Conservation (phyloP, 2,888 invertebrate species). For the Metalampra italica region DNA sequence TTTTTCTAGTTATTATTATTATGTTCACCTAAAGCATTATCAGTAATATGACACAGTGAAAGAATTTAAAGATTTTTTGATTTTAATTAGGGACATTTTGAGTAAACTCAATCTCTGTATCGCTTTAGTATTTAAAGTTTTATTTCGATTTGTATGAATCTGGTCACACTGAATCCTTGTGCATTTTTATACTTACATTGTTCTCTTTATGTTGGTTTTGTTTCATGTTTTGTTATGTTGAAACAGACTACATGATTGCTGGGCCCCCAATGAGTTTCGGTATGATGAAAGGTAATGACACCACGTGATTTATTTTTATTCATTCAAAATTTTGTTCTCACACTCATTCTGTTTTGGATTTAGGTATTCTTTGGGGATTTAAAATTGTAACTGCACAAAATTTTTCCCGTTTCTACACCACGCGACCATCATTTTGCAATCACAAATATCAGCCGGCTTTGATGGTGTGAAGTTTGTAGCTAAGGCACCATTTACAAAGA, state of each 20-base stretch:
- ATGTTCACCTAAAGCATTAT: no score
- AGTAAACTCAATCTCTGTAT: no score
- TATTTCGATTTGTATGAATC: background rate
- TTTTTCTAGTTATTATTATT: no score
- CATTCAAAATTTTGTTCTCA: slow-evolving; percentile 63
- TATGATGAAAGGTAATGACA: slow-evolving; percentile 90
- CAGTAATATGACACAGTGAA: no score
- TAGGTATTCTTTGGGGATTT: slow-evolving; percentile 67
- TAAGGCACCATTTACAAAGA: no score
- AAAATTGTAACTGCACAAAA: slow-evolving; percentile 55
- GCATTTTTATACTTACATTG: slow-evolving; percentile 79
- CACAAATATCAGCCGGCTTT: background rate
- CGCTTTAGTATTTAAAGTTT: no score
- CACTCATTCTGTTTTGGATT: slow-evolving; percentile 59
- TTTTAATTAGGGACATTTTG: no score
- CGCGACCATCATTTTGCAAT: slow-evolving; percentile 41
- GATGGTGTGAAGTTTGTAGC: no score
- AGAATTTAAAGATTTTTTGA: no score
- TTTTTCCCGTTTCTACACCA: slow-evolving; percentile 51
- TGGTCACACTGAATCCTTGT: slow-evolving; percentile 32
- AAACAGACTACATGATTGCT: slow-evolving; percentile 84
- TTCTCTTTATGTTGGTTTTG: slow-evolving; percentile 83
- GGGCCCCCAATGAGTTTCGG: slow-evolving; percentile 91
- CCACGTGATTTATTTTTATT: slow-evolving; percentile 52
- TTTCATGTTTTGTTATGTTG: slow-evolving; percentile 85